Percentiles rank a stretch among this genome's conserved stretches.
Evolutionary conservation across 2,797 vertebrate species (phyloP).

Genomic region (Phylloscopus collybita): DNA sequence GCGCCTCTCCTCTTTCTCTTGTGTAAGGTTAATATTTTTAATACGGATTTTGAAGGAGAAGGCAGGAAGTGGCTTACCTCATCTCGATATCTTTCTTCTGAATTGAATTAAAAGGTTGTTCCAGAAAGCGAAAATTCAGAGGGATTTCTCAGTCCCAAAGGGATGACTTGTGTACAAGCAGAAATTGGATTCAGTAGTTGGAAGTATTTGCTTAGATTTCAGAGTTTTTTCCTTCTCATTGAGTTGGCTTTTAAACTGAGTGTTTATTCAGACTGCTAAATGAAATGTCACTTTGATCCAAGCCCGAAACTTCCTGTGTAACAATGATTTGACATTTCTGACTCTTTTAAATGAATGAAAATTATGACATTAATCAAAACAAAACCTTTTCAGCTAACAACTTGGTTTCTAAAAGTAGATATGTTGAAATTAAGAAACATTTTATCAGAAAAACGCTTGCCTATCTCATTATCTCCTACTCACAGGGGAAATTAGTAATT

Average conservation of each 20-base stretch:
- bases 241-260: neutral
- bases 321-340: slow-evolving; percentile 20
- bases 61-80: neutral
- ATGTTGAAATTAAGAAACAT: neutral
- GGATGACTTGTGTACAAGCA: neutral
- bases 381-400: neutral
- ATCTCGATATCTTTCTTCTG: neutral
- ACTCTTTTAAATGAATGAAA: neutral
- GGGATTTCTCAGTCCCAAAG: neutral
- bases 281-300: slow-evolving; percentile 18
- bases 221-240: neutral
- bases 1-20: neutral
- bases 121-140: neutral
- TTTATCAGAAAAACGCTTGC: neutral
- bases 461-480: neutral
- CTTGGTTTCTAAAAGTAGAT: neutral
- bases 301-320: slow-evolving; percentile 6
- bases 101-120: neutral
- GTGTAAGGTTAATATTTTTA: neutral
- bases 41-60: neutral
- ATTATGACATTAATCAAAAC: slow-evolving; percentile 13
- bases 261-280: neutral
- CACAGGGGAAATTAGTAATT: neutral
- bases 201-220: neutral
- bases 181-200: neutral